Evolutionary conservation across 2,888 invertebrate genomes (phyloP).

Genomic region (Calameuta pallipes): DNA sequence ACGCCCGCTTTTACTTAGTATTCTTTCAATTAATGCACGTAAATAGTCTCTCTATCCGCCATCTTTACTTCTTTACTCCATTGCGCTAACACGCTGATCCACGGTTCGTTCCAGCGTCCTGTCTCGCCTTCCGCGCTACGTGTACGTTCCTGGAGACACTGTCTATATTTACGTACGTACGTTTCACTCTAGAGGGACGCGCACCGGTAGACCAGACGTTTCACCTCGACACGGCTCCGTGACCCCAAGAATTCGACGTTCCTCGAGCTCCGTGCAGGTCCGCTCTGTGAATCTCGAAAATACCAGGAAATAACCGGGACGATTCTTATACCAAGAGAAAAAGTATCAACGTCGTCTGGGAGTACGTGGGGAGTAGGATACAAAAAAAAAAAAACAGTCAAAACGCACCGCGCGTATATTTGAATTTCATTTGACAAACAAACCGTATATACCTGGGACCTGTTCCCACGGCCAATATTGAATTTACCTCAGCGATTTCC

Average conservation of each 20-base stretch:
- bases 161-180: not conserved
- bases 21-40: slow-evolving; percentile 47
- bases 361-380: not conserved
- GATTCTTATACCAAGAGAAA: not conserved
- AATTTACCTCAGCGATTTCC: not conserved
- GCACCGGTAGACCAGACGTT: not conserved
- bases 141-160: not conserved
- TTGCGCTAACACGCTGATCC: not conserved
- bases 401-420: not conserved
- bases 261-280: not conserved
- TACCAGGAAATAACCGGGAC: not conserved
- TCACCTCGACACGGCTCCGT: not conserved
- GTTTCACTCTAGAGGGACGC: not conserved
- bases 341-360: not conserved
- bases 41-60: not conserved
- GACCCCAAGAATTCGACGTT: not conserved
- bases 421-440: not conserved
- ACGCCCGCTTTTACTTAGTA: slow-evolving; percentile 50
- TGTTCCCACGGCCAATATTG: not conserved
- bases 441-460: not conserved
- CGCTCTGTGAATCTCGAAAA: not conserved
- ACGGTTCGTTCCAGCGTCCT: not conserved
- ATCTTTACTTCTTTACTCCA: not conserved
- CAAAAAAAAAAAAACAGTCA: not conserved
- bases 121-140: not conserved